Conservation (phyloP, 2,888 invertebrate genomes). For the Eupithecia vulgata region DNA sequence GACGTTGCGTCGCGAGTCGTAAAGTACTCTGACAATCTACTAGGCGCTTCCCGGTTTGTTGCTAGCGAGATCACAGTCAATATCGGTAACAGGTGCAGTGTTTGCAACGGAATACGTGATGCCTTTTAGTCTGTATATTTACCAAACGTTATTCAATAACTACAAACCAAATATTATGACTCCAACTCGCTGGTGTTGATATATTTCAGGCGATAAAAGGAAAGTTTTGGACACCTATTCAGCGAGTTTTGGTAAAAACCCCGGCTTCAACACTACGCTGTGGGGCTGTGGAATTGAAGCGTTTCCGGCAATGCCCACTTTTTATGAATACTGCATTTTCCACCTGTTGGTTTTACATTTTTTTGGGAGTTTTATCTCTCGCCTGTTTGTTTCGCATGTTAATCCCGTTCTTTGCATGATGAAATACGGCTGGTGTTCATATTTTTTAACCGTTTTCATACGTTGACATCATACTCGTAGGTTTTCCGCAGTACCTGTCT, state of each 20-base stretch:
- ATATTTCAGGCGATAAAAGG: neutral
- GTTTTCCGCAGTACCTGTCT: neutral
- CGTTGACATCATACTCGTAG: neutral
- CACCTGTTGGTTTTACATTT: slow-evolving; percentile 36
- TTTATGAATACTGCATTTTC: slow-evolving; percentile 36
- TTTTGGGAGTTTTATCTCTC: slow-evolving; percentile 32
- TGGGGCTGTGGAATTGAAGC: slow-evolving; percentile 29
- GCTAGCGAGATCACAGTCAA: neutral
- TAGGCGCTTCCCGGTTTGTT: slow-evolving; percentile 7
- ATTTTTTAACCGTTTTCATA: slow-evolving; percentile 21
- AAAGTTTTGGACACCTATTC: neutral
- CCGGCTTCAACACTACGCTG: slow-evolving; percentile 21
- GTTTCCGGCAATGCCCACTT: slow-evolving; percentile 33
- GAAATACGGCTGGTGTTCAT: slow-evolving; percentile 20
- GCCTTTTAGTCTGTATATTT: neutral
- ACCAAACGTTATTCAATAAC: slow-evolving; percentile 5
- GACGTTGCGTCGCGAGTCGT: slow-evolving; percentile 34
- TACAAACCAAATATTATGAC: neutral
- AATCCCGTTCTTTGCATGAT: slow-evolving; percentile 28
- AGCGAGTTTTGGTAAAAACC: neutral
- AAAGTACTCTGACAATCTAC: slow-evolving; percentile 14
- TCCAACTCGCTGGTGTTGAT: neutral
- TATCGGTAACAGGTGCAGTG: neutral
- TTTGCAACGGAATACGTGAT: slow-evolving; percentile 3
- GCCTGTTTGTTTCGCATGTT: slow-evolving; percentile 28